Evolutionary conservation across 2,797 vertebrate species (phyloP).

Genomic region (Chloroceryle amazona): DNA sequence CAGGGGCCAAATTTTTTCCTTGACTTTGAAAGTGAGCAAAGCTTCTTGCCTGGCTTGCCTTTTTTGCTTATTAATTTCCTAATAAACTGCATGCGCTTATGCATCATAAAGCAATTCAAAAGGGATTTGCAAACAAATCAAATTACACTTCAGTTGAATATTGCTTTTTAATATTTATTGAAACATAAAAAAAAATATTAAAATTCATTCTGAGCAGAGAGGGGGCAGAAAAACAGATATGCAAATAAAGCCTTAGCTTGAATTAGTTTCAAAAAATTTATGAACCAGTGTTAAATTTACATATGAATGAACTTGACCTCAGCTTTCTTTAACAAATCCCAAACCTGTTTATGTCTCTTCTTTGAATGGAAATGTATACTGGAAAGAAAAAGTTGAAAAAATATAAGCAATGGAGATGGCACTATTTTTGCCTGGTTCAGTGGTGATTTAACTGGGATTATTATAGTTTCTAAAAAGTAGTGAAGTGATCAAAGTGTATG

Average conservation of each 20-base stretch:
- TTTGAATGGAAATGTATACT: background rate
- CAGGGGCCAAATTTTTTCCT: constrained; percentile 95
- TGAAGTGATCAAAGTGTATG: constrained; percentile 28
- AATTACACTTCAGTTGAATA: constrained; percentile 30
- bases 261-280: background rate
- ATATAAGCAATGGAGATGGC: background rate
- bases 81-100: constrained; percentile 68
- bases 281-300: background rate
- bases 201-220: constrained; percentile 7
- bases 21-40: constrained; percentile 95
- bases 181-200: background rate
- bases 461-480: background rate
- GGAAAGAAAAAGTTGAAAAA: background rate
- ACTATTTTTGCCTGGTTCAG: background rate
- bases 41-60: constrained; percentile 81
- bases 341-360: background rate
- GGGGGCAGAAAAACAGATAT: background rate
- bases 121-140: constrained; percentile 68
- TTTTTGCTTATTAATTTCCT: constrained; percentile 65
- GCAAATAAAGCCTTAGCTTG: background rate
- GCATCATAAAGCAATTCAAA: constrained; percentile 62
- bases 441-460: background rate
- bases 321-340: background rate
- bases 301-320: background rate
- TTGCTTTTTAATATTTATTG: background rate